Base-by-base conservation (phyloP, 2,888 invertebrate genomes). In the Gandaritis pyraliata region DNA sequence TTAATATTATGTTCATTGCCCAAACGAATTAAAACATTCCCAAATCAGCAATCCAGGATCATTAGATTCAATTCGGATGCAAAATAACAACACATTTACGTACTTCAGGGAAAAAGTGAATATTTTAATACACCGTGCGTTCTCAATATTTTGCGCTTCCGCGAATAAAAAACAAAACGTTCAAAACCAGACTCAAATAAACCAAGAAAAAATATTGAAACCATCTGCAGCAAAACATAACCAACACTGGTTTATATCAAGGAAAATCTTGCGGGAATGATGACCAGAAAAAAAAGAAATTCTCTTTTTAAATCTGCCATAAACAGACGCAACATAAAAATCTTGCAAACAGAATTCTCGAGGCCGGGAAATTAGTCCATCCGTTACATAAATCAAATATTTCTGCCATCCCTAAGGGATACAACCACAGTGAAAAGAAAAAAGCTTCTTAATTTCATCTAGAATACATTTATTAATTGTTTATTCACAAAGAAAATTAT, bases 331-430 rank as follows among this genome's bases (percentile, higher is more conserved):
- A 38, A 56, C 48, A 64, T 64, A 64, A 64, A 64, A 64, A 59
- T 45, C 55, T 59, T 47, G 56, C 48, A 60, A 64, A 64, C 61
- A 43, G 51, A 58, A 58, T 59, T 30, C 18, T 48, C 39, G 58
- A 48, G 51, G 47, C 59, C 51, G 58, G 68, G 66, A 69, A 69
- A 69, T 69, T 69, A 69, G 65, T 69, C 52, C 59, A 58, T 65
- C 65, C 56, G 64, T 58, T 64, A 51, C 64, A 66, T 69, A 69
- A 69, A 69, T 69, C 68, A 69, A 65, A 69, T 66, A 69, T 66
- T 64, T 64, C 60, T 52, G 57, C 62, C 64, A 62, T 64, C 62
- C 64, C 60, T 46, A 38, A 52, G 64, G 58, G 56, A 55, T 64
- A 52, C 46, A 16, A n/a, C 8, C 29, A 60, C 54, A 61, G 55